Conservation (phyloP, 2,888 invertebrate genomes). For the Ennomos fuscantarius region DNA sequence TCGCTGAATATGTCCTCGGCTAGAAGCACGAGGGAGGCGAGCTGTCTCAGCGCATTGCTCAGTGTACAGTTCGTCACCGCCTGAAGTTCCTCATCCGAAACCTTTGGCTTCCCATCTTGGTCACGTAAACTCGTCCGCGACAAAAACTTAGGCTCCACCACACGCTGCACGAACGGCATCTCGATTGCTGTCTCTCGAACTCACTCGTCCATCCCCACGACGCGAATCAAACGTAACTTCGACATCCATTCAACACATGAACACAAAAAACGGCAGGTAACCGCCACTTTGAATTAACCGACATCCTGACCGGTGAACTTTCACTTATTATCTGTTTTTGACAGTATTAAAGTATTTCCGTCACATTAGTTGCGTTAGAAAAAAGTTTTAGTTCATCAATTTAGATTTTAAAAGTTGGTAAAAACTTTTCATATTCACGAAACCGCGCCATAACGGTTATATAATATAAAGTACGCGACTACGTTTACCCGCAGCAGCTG, state of each 20-base stretch:
- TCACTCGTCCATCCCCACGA: constrained; percentile 76
- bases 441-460: constrained; percentile 72
- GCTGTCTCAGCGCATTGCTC: constrained; percentile 92
- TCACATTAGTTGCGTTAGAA: constrained; percentile 42
- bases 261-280: constrained; percentile 85
- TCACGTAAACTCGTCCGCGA: constrained; percentile 88
- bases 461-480: constrained; percentile 38
- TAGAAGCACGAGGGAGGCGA: constrained; percentile 92
- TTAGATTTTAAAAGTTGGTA: constrained; percentile 65
- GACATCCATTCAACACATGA: constrained; percentile 80
- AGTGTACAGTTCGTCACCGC: constrained; percentile 95
- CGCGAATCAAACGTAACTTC: constrained; percentile 79
- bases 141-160: constrained; percentile 92
- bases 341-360: constrained; percentile 49
- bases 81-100: constrained; percentile 91
- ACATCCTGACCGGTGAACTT: constrained; percentile 80
- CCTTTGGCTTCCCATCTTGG: constrained; percentile 84
- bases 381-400: constrained; percentile 56
- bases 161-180: constrained; percentile 95
- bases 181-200: constrained; percentile 72
- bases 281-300: constrained; percentile 85
- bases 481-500: constrained; percentile 52
- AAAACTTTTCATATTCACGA: constrained; percentile 75
- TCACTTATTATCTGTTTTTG: constrained; percentile 61
- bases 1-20: constrained; percentile 95